Evolutionary conservation across 2,113 vertebrate species (phyloP).

Genomic region (Psittacula cyanocephala): DNA sequence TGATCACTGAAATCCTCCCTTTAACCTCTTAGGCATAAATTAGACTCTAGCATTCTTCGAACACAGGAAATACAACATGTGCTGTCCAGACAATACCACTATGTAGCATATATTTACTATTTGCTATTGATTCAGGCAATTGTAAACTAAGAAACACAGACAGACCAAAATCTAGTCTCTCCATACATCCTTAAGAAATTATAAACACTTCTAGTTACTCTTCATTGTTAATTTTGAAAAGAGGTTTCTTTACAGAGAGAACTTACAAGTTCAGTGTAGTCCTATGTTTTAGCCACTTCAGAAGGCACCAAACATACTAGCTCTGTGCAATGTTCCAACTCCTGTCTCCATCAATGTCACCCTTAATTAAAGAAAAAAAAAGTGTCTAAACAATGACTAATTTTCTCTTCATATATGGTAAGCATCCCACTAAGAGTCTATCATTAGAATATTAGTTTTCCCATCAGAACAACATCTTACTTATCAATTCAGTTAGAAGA

Average conservation of each 20-base stretch:
- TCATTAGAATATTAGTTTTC: not conserved
- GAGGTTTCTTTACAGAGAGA: fast-evolving
- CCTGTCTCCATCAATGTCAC: not conserved
- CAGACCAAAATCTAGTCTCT: not conserved
- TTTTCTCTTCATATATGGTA: not conserved
- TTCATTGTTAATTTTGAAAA: not conserved
- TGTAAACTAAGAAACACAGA: not conserved
- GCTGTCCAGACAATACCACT: not conserved
- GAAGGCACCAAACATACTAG: not conserved
- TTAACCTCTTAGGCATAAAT: not conserved
- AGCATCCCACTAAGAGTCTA: not conserved
- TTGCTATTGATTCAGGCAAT: not conserved
- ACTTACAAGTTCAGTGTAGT: not conserved
- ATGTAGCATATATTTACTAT: not conserved
- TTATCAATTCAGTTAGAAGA: not conserved
- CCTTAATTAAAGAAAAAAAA: not conserved
- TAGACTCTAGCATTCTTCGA: not conserved
- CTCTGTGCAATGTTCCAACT: not conserved
- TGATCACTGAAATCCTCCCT: not conserved
- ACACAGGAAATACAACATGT: not conserved
- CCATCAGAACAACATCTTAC: not conserved
- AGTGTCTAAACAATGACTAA: not conserved
- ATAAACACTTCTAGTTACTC: not conserved
- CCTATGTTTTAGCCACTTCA: not conserved
- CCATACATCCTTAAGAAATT: not conserved